Evolutionary conservation across 2,113 vertebrate species (phyloP).

Genomic region (Microcebus griseorufus): DNA sequence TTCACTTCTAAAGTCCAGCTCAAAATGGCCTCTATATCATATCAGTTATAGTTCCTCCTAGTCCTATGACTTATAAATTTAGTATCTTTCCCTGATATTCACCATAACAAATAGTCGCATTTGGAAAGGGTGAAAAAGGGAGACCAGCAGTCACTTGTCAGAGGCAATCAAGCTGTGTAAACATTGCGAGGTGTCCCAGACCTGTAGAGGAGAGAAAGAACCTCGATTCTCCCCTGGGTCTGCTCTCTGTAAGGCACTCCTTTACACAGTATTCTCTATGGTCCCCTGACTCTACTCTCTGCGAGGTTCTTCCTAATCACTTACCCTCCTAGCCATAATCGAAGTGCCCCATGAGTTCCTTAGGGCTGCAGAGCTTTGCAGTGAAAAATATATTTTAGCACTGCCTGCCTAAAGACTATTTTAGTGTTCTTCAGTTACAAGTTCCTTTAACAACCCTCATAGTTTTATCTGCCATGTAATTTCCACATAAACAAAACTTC

Average conservation of each 20-base stretch:
- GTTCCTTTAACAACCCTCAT: not conserved
- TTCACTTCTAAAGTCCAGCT: not conserved
- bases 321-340: not conserved
- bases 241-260: not conserved
- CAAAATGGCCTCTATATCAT: not conserved
- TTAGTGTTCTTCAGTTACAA: not conserved
- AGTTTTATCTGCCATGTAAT: not conserved
- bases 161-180: not conserved
- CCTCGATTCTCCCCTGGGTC: not conserved
- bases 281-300: fast-evolving
- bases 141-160: not conserved
- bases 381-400: no score
- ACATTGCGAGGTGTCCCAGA: not conserved
- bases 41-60: not conserved
- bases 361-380: not conserved
- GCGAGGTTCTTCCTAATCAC: not conserved
- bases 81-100: not conserved
- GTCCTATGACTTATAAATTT: not conserved
- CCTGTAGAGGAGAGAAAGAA: not conserved
- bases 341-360: not conserved
- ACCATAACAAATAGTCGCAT: not conserved
- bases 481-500: not conserved
- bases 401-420: not conserved
- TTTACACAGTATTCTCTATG: not conserved
- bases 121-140: not conserved